Evolutionary conservation across 2,113 vertebrate genomes (phyloP).

Genomic region (Arenaria interpres): DNA sequence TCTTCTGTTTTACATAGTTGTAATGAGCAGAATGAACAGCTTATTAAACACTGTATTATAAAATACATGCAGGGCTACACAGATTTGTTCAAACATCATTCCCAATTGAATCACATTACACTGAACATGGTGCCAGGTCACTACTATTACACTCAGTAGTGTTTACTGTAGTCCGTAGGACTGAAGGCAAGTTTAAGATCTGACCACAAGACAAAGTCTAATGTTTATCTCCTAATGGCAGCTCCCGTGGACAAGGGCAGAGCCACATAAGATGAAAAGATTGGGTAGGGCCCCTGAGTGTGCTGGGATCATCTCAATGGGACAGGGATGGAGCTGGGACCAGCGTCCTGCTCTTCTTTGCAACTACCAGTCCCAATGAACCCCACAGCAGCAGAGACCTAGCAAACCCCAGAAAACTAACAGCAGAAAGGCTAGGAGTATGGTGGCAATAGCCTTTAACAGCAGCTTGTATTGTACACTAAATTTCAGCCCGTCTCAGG

Average conservation of each 20-base stretch:
- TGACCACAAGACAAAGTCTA: background rate
- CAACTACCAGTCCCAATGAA: background rate
- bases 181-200: background rate
- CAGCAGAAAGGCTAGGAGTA: background rate
- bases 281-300: background rate
- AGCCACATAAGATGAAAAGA: background rate
- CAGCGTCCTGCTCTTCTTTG: background rate
- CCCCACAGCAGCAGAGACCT: background rate
- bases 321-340: background rate
- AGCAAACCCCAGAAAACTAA: background rate
- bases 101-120: background rate
- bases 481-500: background rate
- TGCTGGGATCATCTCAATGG: accelerated
- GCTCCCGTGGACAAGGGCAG: background rate
- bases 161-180: background rate
- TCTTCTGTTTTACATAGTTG: background rate
- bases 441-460: background rate
- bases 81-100: background rate
- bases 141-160: background rate
- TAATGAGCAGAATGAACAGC: background rate
- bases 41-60: background rate
- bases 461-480: background rate
- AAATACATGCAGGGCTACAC: background rate
- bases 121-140: background rate
- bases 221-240: background rate